A percentile compares a stretch with the other conserved stretches of the same genome.
These are phyloP conservation scores for Mohoua ochrocephala DNA, from an alignment of 2,113 vertebrate species.

Conservation along the genomic window DNA sequence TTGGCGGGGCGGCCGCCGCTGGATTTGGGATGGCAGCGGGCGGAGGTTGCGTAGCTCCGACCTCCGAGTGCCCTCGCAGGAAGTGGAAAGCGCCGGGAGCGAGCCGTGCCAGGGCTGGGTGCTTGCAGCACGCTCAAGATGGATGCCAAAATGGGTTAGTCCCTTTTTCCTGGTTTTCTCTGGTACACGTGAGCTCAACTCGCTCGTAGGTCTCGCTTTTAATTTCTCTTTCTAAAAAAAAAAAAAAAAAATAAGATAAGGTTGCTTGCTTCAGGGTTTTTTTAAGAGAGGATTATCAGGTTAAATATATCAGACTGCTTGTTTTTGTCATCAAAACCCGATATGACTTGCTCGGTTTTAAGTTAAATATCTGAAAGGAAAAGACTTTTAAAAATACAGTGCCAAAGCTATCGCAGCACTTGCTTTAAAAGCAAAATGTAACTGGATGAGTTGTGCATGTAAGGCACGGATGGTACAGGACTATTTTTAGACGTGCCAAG, in stretches of 20 bases:
- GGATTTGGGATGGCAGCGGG: neutral
- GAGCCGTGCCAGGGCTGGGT: slow-evolving; percentile 34
- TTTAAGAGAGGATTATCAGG: neutral
- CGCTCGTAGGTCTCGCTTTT: neutral
- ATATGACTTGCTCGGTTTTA: neutral
- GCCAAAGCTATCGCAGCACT: neutral
- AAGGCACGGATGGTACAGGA: slow-evolving; percentile 54
- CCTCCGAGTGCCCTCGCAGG: slow-evolving; percentile 56
- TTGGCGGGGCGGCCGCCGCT: neutral
- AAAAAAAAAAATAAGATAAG: neutral
- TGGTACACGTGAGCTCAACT: rapidly evolving
- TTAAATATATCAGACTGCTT: neutral
- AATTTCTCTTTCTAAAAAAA: neutral
- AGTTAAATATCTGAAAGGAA: neutral
- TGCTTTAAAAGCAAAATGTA: slow-evolving; percentile 55
- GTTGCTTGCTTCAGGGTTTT: neutral
- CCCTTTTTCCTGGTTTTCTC: neutral
- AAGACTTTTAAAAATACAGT: neutral
- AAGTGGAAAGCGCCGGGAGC: slow-evolving; percentile 49
- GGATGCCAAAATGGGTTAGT: slow-evolving; percentile 88
- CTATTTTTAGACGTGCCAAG: slow-evolving; percentile 87
- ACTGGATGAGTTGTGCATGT: slow-evolving; percentile 67
- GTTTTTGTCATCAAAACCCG: neutral
- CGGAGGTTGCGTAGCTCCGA: slow-evolving; percentile 28
- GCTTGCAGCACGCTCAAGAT: slow-evolving; percentile 78